A percentile compares a stretch with the other conserved stretches of the same genome.
These are phyloP conservation scores for Eulemur coronatus DNA, from an alignment of 2,797 vertebrate species.

Conservation along the genomic window DNA sequence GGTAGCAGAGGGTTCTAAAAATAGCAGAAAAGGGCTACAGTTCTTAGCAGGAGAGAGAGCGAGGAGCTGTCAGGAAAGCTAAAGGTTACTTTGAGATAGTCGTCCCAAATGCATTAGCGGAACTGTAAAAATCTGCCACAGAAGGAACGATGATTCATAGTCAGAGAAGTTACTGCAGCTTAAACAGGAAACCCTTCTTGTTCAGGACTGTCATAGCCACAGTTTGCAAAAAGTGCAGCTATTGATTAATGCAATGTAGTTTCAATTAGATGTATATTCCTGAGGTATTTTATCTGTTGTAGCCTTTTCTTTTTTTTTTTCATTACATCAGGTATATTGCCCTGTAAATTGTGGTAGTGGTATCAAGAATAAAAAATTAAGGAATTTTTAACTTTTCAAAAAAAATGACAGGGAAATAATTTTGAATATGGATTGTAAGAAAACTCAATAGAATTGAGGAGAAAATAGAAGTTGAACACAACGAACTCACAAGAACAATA, in stretches of 20 bases:
- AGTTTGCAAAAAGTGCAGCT: slow-evolving; percentile 95
- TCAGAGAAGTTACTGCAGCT: slow-evolving; percentile 96
- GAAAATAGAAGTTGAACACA: too few species aligned
- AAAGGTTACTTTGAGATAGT: slow-evolving; percentile 99
- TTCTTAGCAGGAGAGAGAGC: slow-evolving; percentile 98
- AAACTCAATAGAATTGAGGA: too few species aligned
- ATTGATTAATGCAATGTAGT: slow-evolving; percentile 91
- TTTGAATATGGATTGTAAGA: too few species aligned
- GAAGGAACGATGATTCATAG: slow-evolving; percentile 91
- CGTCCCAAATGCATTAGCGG: slow-evolving; percentile 96
- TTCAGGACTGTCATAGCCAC: slow-evolving; percentile 75
- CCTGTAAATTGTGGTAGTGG: slow-evolving; percentile 94
- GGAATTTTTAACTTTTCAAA: slow-evolving; percentile 90
- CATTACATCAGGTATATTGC: slow-evolving; percentile 92
- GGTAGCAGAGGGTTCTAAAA: not conserved
- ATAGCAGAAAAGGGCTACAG: slow-evolving; percentile 85
- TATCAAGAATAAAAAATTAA: slow-evolving; percentile 92
- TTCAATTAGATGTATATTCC: slow-evolving; percentile 92
- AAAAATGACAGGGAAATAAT: too few species aligned
- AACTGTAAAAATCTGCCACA: slow-evolving; percentile 91
- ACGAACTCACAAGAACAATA: too few species aligned
- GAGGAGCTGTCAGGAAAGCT: slow-evolving; percentile 98
- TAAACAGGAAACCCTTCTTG: not conserved
- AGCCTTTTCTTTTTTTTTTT: slow-evolving; percentile 87
- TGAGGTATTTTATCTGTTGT: slow-evolving; percentile 93